These are phyloP conservation scores for Eupithecia vulgata DNA, from an alignment of 2,888 invertebrate species.

Conservation along the genomic window DNA sequence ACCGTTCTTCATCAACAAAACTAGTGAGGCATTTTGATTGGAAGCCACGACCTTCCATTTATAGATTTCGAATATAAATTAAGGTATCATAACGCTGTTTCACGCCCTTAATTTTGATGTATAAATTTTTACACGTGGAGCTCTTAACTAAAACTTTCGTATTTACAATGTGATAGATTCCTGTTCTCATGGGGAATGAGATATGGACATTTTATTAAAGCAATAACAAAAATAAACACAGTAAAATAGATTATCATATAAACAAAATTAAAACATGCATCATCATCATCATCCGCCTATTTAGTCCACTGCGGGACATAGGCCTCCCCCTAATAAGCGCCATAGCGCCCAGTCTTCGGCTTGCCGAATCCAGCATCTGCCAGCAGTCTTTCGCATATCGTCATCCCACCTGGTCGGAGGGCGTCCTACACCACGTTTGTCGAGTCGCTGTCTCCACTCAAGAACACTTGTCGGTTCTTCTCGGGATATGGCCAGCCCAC, in stretches of 20 bases:
- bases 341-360: no score
- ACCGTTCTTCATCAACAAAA: slow-evolving; percentile 60
- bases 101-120: slow-evolving; percentile 46
- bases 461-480: no score
- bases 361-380: no score
- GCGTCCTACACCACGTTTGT: no score
- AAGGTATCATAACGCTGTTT: slow-evolving; percentile 44
- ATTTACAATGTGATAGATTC: slow-evolving; percentile 35
- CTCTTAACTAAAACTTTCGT: slow-evolving; percentile 38
- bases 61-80: slow-evolving; percentile 47
- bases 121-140: slow-evolving; percentile 38
- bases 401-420: no score
- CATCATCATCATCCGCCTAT: no score
- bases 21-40: slow-evolving; percentile 70
- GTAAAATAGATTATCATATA: not conserved
- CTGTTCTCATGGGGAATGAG: slow-evolving; percentile 18
- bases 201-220: slow-evolving; percentile 14
- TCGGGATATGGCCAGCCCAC: no score
- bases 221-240: not conserved
- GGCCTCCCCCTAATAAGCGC: no score
- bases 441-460: no score
- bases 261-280: not conserved
- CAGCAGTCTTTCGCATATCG: no score
- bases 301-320: no score
- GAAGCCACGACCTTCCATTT: slow-evolving; percentile 62